Conservation (phyloP, 2,113 vertebrate species). For the Seriola aureovittata region DNA sequence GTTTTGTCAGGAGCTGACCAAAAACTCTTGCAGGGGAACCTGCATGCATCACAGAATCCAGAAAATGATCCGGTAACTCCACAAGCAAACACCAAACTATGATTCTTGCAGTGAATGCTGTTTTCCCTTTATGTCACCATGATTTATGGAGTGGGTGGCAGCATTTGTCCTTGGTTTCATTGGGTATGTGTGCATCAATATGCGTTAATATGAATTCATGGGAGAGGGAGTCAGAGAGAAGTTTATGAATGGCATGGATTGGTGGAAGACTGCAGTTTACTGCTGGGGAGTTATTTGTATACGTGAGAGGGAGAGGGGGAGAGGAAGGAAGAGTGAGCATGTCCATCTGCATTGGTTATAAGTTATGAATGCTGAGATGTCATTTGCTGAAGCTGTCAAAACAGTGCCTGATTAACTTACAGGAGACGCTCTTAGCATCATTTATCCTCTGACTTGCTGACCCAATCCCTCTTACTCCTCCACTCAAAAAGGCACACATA, state of each 20-base stretch:
- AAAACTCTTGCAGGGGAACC: conserved; percentile 24
- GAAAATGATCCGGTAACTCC: conserved; percentile 34
- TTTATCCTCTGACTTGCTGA: conserved; percentile 60
- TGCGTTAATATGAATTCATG: conserved; percentile 48
- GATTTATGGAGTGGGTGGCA: conserved; percentile 55
- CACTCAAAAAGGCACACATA: neutral
- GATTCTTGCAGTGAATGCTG: conserved; percentile 29
- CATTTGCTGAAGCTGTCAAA: conserved; percentile 58
- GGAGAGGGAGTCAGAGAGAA: conserved; percentile 25
- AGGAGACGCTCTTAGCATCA: conserved; percentile 46
- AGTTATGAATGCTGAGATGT: conserved; percentile 50
- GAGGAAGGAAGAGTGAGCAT: neutral
- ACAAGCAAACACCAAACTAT: conserved; percentile 37
- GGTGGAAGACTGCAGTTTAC: conserved; percentile 5
- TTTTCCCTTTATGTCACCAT: conserved; percentile 44
- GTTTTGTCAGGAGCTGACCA: conserved; percentile 43
- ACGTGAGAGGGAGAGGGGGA: neutral
- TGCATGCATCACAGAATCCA: conserved; percentile 26
- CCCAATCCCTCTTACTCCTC: conserved; percentile 15
- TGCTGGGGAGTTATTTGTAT: neutral
- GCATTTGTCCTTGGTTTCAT: conserved; percentile 45
- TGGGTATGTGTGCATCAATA: conserved; percentile 36
- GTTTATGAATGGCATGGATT: conserved; percentile 36
- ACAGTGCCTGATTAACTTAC: conserved; percentile 48
- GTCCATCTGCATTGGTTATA: conserved; percentile 39